Percentiles rank a stretch among this genome's conserved stretches.
Evolutionary conservation across 2,113 vertebrate species (phyloP).

Genomic region (Parotia lawesii): DNA sequence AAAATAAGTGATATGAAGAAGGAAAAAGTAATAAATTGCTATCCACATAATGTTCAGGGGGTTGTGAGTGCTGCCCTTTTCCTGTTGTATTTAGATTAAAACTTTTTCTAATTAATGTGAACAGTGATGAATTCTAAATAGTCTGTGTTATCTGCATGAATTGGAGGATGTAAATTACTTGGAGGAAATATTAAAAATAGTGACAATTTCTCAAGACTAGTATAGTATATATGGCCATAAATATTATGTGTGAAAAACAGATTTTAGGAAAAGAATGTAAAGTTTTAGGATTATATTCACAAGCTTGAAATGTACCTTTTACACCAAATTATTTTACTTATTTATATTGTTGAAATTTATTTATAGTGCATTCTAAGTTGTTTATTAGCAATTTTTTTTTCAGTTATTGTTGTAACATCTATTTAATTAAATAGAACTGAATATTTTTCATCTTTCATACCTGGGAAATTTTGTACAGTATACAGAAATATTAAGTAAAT

Average conservation of each 20-base stretch:
- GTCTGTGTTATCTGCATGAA: background rate
- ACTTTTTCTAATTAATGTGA: background rate
- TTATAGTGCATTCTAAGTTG: background rate
- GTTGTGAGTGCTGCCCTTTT: background rate
- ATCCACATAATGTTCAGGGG: background rate
- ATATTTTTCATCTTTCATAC: background rate
- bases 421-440: background rate
- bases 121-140: background rate
- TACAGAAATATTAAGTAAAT: background rate
- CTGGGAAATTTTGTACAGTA: background rate
- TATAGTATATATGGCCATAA: background rate
- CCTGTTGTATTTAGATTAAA: background rate
- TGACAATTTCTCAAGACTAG: background rate
- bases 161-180: background rate
- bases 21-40: background rate
- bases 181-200: background rate
- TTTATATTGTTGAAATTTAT: background rate
- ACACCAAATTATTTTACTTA: background rate
- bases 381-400: background rate
- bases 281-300: background rate
- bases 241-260: background rate
- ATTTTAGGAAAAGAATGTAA: background rate
- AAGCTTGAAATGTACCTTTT: background rate
- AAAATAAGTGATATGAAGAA: background rate
- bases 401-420: background rate